phyloP scores from a whole-genome alignment of 2,888 invertebrate genomes.

The Parochlus steinenii region DNA sequence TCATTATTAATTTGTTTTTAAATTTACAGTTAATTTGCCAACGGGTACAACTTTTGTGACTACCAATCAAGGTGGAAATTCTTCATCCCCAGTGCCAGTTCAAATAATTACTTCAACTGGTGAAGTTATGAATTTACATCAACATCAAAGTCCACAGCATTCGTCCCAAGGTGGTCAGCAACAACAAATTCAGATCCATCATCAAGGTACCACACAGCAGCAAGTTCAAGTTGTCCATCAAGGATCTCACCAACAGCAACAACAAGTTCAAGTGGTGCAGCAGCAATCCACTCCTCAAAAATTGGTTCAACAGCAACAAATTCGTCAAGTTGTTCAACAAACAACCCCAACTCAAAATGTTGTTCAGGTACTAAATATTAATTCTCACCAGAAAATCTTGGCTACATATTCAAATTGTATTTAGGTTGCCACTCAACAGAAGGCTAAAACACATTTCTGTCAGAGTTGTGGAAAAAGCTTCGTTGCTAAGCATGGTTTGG shows the following conservation, averaged over 20 bases:
- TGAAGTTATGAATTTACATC: slow-evolving; percentile 23
- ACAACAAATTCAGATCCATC: slow-evolving; percentile 20
- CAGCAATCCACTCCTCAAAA: slow-evolving; percentile 24
- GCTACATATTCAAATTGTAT: slow-evolving; percentile 15
- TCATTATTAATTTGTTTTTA: background rate
- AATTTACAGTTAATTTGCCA: slow-evolving; percentile 8
- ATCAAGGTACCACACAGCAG: slow-evolving; percentile 14
- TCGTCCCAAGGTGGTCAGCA: slow-evolving; percentile 25
- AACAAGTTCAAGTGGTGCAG: slow-evolving; percentile 15
- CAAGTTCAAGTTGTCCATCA: slow-evolving; percentile 24
- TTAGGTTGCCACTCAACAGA: slow-evolving; percentile 17
- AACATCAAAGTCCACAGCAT: slow-evolving; percentile 25
- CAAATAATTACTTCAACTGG: slow-evolving; percentile 32
- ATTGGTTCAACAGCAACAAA: slow-evolving; percentile 14
- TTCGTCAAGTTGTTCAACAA: slow-evolving; percentile 11
- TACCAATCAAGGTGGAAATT: slow-evolving; percentile 28
- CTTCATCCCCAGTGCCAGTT: slow-evolving; percentile 29
- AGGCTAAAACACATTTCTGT: slow-evolving; percentile 63
- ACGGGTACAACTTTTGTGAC: slow-evolving; percentile 23
- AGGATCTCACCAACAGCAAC: slow-evolving; percentile 14
- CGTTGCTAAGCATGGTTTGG: slow-evolving; percentile 64
- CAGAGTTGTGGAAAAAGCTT: slow-evolving; percentile 67
- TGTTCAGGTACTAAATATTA: slow-evolving; percentile 14
- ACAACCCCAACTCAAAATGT: slow-evolving; percentile 12
- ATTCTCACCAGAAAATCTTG: slow-evolving; percentile 13